A percentile compares a stretch with the other conserved stretches of the same genome.
phyloP scores from a whole-genome alignment of 2,113 vertebrate species.

The Sturnus vulgaris region DNA sequence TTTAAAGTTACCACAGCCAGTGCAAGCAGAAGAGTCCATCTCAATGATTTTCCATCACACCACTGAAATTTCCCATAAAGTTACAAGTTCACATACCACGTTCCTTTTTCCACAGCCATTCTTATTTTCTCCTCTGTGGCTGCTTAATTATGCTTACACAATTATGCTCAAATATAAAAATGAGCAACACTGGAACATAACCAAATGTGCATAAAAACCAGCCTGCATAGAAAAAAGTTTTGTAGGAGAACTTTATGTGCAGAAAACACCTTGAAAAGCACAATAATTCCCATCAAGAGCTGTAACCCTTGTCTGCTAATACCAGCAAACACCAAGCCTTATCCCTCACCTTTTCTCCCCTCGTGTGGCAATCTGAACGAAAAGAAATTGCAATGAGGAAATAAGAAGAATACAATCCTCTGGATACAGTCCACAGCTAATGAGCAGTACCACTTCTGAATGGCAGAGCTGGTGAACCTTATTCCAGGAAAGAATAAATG shows the following conservation, averaged over 20 bases:
- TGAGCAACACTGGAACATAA: not conserved
- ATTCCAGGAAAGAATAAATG: not conserved
- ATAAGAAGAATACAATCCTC: not conserved
- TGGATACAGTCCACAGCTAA: not conserved
- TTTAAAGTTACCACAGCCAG: not conserved
- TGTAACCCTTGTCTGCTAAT: not conserved
- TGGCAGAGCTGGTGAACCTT: not conserved
- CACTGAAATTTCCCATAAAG: not conserved
- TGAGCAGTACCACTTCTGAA: not conserved
- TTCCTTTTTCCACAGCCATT: not conserved
- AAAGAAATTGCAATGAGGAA: not conserved
- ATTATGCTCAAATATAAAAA: not conserved
- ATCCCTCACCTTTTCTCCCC: not conserved
- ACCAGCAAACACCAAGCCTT: not conserved
- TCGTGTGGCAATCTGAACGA: accelerated
- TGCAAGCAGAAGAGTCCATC: not conserved
- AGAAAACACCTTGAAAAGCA: not conserved
- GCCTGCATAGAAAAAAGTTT: not conserved
- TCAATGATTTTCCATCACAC: not conserved
- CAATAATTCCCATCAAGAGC: not conserved
- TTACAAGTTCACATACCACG: accelerated
- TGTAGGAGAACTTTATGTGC: not conserved
- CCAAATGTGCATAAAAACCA: not conserved
- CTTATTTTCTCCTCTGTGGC: not conserved
- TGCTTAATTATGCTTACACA: not conserved